Percentiles rank a stretch among this genome's conserved stretches.
Conservation (phyloP, 1,140 invertebrate species). For the Polypedilum vanderplanki region DNA sequence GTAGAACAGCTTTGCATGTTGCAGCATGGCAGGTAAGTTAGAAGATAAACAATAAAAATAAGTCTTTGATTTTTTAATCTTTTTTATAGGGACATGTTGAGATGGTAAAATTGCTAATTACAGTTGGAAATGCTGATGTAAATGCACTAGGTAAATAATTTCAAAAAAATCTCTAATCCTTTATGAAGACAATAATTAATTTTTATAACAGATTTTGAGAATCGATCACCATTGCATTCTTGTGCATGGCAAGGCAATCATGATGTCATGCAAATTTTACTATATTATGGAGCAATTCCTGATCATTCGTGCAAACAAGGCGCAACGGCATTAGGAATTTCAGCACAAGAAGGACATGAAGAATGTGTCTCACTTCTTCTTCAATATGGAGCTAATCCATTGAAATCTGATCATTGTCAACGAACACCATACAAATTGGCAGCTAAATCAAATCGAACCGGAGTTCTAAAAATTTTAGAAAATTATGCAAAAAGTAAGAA, state of each 20-base stretch:
- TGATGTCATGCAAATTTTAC: constrained; percentile 71
- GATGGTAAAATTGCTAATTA: constrained; percentile 80
- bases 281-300: constrained; percentile 69
- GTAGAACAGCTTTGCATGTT: constrained; percentile 84
- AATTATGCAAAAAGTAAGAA: constrained; percentile 43
- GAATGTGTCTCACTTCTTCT: constrained; percentile 80
- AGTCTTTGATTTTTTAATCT: not conserved
- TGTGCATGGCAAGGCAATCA: constrained; percentile 93
- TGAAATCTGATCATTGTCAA: constrained; percentile 87
- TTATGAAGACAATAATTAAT: too few species aligned
- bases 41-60: too few species aligned
- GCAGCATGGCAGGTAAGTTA: constrained; percentile 93
- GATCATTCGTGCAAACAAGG: constrained; percentile 91
- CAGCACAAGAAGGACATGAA: constrained; percentile 84
- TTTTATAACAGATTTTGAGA: constrained; percentile 62
- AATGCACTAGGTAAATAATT: constrained; percentile 56
- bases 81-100: constrained; percentile 47
- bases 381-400: constrained; percentile 83
- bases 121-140: constrained; percentile 66
- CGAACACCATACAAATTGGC: constrained; percentile 53
- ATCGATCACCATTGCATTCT: constrained; percentile 82
- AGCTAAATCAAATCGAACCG: constrained; percentile 48
- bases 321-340: constrained; percentile 82
- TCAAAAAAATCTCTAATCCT: too few species aligned
- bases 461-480: constrained; percentile 43